These are phyloP conservation scores for Pygocentrus nattereri DNA, from an alignment of 2,797 vertebrate species.

Conservation along the genomic window DNA sequence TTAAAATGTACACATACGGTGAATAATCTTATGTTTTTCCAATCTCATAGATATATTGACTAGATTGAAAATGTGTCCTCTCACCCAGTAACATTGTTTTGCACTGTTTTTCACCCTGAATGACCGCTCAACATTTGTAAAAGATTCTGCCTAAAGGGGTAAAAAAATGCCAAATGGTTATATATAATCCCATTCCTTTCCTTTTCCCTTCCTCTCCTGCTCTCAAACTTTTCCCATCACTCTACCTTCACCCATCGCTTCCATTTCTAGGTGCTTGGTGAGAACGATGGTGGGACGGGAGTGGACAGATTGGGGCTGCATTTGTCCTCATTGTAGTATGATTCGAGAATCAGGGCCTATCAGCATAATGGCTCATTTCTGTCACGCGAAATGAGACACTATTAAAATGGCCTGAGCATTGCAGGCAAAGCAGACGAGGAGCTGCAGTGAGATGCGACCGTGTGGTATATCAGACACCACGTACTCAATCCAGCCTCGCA, in stretches of 20 bases:
- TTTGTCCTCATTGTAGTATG: constrained; percentile 62
- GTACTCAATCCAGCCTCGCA: constrained; percentile 69
- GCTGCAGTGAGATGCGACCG: constrained; percentile 64
- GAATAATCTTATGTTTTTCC: background rate
- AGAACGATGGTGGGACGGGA: constrained; percentile 28
- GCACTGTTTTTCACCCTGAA: constrained; percentile 14
- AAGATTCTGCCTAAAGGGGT: too few species aligned
- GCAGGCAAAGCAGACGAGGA: constrained; percentile 26
- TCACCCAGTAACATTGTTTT: background rate
- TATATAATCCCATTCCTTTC: constrained; percentile 4
- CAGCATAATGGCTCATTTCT: constrained; percentile 63
- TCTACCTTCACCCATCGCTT: constrained; percentile 22
- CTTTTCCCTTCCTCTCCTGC: background rate
- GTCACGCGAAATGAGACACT: constrained; percentile 62
- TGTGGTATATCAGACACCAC: constrained; percentile 69
- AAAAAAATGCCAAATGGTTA: constrained; percentile 43
- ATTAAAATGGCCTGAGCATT: constrained; percentile 54
- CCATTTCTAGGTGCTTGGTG: constrained; percentile 46
- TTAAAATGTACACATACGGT: background rate
- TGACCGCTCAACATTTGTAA: constrained; percentile 32
- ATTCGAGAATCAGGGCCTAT: constrained; percentile 60
- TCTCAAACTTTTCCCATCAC: constrained; percentile 28
- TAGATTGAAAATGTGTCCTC: background rate
- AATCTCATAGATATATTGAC: background rate
- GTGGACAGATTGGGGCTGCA: constrained; percentile 53